phyloP scores from a whole-genome alignment of 2,113 vertebrate species.

The Xyrauchen texanus region DNA sequence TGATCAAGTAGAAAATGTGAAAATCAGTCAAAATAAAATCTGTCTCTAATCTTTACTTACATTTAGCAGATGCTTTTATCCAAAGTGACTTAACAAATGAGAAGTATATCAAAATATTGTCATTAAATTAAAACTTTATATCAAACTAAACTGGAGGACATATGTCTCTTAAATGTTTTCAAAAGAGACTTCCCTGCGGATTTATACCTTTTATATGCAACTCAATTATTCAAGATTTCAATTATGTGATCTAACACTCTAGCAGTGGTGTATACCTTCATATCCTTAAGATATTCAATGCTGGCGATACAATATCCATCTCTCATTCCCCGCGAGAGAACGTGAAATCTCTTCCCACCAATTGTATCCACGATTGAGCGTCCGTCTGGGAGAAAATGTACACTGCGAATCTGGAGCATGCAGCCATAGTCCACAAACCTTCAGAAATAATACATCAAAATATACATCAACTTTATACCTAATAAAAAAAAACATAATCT shows the following conservation, averaged over 20 bases:
- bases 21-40: too few species aligned
- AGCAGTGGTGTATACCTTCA: slow-evolving; percentile 70
- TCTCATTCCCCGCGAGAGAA: slow-evolving; percentile 85
- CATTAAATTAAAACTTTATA: too few species aligned
- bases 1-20: too few species aligned
- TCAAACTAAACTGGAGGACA: too few species aligned
- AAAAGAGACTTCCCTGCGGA: not conserved
- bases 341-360: slow-evolving; percentile 88
- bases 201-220: not conserved
- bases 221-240: too few species aligned
- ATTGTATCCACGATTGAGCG: slow-evolving; percentile 93
- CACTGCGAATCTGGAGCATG: slow-evolving; percentile 91
- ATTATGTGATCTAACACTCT: not conserved
- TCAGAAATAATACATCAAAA: not conserved
- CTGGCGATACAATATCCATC: slow-evolving; percentile 93
- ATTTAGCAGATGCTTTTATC: too few species aligned
- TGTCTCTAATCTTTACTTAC: too few species aligned
- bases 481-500: not conserved
- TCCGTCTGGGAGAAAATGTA: slow-evolving; percentile 94
- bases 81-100: too few species aligned
- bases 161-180: too few species aligned
- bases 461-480: not conserved
- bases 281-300: slow-evolving; percentile 89
- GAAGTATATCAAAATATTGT: too few species aligned
- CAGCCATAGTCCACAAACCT: slow-evolving; percentile 94